Percentiles rank a stretch among this genome's conserved stretches.
These are phyloP conservation scores for Hyles lineata DNA, from an alignment of 2,888 invertebrate genomes.

Conservation along the genomic window DNA sequence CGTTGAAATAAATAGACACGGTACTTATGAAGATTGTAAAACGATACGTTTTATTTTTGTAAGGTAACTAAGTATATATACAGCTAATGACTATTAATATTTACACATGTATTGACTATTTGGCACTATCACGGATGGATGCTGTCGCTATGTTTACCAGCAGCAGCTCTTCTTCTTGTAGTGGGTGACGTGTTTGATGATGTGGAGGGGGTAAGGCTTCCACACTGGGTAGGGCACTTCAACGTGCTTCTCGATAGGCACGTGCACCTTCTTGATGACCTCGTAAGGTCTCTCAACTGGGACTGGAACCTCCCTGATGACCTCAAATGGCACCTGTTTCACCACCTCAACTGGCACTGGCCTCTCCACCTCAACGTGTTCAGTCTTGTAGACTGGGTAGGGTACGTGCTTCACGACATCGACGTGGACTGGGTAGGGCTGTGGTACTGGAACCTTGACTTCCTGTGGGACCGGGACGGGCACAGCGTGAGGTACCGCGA, in stretches of 20 bases:
- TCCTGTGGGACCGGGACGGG: slow-evolving; percentile 76
- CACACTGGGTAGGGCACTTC: slow-evolving; percentile 77
- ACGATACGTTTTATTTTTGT: slow-evolving; percentile 51
- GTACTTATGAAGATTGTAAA: slow-evolving; percentile 40
- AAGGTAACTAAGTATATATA: slow-evolving; percentile 49
- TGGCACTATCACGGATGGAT: slow-evolving; percentile 72
- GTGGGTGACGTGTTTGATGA: slow-evolving; percentile 81
- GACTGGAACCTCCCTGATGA: slow-evolving; percentile 73
- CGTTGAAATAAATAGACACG: slow-evolving; percentile 26
- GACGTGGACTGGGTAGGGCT: slow-evolving; percentile 78
- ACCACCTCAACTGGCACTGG: slow-evolving; percentile 75
- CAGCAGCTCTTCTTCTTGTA: slow-evolving; percentile 80
- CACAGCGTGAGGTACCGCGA: slow-evolving; percentile 71
- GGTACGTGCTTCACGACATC: slow-evolving; percentile 77
- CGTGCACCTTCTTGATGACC: slow-evolving; percentile 76
- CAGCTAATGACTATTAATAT: slow-evolving; percentile 80
- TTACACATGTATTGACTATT: slow-evolving; percentile 81
- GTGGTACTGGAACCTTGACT: slow-evolving; percentile 75
- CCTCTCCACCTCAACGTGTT: slow-evolving; percentile 75
- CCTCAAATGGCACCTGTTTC: slow-evolving; percentile 73
- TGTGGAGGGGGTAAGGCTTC: slow-evolving; percentile 79
- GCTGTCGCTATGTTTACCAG: slow-evolving; percentile 59
- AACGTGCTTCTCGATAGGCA: slow-evolving; percentile 75
- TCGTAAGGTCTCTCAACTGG: slow-evolving; percentile 78
- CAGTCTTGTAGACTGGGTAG: slow-evolving; percentile 76